Evolutionary conservation across 2,888 invertebrate genomes (phyloP), one percentile per base, ranked within the genome.

Genomic region (Drosophila neotestacea): DNA sequence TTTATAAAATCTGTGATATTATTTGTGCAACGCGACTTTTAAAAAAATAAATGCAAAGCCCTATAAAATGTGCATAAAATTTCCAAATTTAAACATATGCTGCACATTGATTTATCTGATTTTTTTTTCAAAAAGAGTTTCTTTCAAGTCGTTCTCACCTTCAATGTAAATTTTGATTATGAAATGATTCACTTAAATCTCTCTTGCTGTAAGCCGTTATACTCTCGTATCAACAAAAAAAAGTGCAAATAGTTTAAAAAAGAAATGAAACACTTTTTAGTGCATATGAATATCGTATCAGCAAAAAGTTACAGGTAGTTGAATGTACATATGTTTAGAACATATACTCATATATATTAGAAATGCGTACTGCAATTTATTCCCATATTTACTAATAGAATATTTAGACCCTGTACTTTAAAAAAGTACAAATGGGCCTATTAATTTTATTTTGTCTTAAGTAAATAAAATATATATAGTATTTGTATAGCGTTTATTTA

Each of bases 261-360:
- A 90, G 90, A 92, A 92, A 91, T 92, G 92, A 92, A 92, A 92
- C 92, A 92, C 85, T 92, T 92, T 92, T 92, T 92, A 92, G 91
- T 73, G 82, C 67, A 67, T 74, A 90, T 91, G 91, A 91, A 91
- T 91, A 91, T 91, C 91, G 91, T 91, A 91, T 91, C 85, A 64
- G 64, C 64, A 71, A 72, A 52, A 39, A 66, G 62, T 32, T 42
- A 54, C 10, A 60, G 32, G 47, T 63, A 60, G 50, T 50, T 28
- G 36, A 48, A 70, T 61, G 16, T 47, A 48, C 41, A 32, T 6
- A 6, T 30, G 39, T 50, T 22, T 27, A 27, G 16, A 38, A 39
- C n/a, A 39, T 10, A 38, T 41, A 51, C 36, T 27, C 4, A 22
- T 46, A 27, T 10, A 4, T 27, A 10, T 30, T 16, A 54, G 22